Evolutionary conservation across 2,888 invertebrate genomes (phyloP), one percentile per base, ranked within the genome.

Genomic region (Epinotia nisella): DNA sequence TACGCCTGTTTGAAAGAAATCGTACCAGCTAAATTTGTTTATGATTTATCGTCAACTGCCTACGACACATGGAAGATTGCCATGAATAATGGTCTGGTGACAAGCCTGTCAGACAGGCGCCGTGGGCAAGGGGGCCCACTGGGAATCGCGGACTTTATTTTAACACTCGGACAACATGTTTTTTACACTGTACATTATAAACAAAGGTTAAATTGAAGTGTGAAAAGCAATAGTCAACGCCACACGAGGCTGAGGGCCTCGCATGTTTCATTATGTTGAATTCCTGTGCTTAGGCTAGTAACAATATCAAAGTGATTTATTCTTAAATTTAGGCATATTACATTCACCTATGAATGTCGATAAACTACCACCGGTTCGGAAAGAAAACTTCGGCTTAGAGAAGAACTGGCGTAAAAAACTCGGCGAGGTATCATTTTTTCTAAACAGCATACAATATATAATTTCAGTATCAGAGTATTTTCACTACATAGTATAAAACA

Each of bases 21-120:
- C n/a, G 17, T 60, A 74, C 75, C 73, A 76, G 56, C 53, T 39
- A 81, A 79, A 80, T 76, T 74, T 85, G 87, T 87, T 86, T 82
- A 84, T 85, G 83, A 85, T 82, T 79, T 79, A 82, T 83, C 83
- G 82, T 82, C 80, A 82, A 81, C 82, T 89, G 90, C 80, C 78
- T 80, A 80, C 83, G 90, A 87, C 90, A 89, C 86, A 88, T 88
- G 87, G 88, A 90, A 90, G 90, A 89, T 89, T 89, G 88, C 78
- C 78, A 83, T 90, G 90, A 90, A 84, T 91, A 89, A 92, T 91
- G 90, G 86, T 82, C 67, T 71, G 79, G 75, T 84, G 87, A 87
- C 88, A 84, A 80, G 81, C 83, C 83, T 86, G 87, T 87, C 87
- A 84, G 55, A 41, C 66, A 55, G 55, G 66, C 66, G 78, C 70